Conservation (phyloP, 1,140 invertebrate species). For the Anadara kagoshimensis region DNA sequence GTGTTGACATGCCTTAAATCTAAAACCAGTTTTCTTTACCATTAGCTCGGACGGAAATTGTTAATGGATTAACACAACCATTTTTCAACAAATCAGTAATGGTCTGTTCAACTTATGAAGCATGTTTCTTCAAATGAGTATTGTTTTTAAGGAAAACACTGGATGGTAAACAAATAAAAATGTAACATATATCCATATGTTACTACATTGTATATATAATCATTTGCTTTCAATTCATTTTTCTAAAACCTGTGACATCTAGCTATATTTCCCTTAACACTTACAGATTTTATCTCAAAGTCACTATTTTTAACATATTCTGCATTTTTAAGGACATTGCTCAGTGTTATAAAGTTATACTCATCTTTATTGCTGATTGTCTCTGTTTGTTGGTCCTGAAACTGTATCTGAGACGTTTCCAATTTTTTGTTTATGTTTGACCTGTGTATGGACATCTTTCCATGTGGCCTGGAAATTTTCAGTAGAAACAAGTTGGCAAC, state of each 20-base stretch:
- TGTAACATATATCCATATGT: conserved; percentile 29
- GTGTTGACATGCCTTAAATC: conserved; percentile 34
- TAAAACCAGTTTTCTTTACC: conserved; percentile 35
- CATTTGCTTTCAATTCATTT: background rate
- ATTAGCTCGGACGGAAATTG: conserved; percentile 24
- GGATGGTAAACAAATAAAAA: conserved; percentile 25
- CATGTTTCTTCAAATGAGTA: conserved; percentile 6
- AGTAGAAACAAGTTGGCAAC: conserved; percentile 2
- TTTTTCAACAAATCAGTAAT: conserved; percentile 32
- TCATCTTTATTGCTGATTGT: background rate
- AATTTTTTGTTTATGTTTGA: background rate
- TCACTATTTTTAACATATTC: too few species aligned
- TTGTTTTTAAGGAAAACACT: conserved; percentile 17
- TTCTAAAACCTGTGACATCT: conserved; percentile 13
- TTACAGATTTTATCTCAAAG: background rate
- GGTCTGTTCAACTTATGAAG: conserved; percentile 15
- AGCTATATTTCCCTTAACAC: background rate
- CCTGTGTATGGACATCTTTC: conserved; percentile 8
- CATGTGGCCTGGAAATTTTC: conserved; percentile 16
- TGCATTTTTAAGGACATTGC: background rate
- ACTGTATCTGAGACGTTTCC: background rate
- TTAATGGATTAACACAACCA: conserved; percentile 29
- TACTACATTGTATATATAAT: conserved; percentile 15
- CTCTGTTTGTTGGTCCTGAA: too few species aligned
- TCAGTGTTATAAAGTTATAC: background rate